Evolutionary conservation across 1,140 invertebrate species (phyloP).

Genomic region (Atta cephalotes): DNA sequence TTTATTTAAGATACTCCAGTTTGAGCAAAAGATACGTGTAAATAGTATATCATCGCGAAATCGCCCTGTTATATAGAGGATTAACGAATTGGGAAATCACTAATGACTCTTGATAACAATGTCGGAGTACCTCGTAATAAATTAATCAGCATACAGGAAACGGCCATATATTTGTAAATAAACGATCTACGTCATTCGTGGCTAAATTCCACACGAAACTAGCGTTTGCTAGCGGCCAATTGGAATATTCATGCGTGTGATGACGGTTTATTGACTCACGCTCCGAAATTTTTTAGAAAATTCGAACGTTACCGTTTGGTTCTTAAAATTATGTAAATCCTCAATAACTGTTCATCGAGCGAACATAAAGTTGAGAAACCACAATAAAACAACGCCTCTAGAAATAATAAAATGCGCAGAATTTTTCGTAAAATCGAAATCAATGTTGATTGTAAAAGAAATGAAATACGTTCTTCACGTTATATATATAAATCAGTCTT

Average conservation of each 20-base stretch:
- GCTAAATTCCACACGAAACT: not conserved
- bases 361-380: not conserved
- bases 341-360: constrained; percentile 51
- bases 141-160: constrained; percentile 46
- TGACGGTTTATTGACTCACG: not conserved
- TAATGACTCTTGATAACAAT: constrained; percentile 38
- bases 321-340: constrained; percentile 55
- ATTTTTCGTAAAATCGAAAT: not conserved
- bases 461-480: not conserved
- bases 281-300: not conserved
- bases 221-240: not conserved
- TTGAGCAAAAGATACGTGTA: not conserved
- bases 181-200: not conserved
- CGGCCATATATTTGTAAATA: constrained; percentile 20
- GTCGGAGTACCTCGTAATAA: not conserved
- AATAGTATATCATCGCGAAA: constrained; percentile 22
- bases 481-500: not conserved
- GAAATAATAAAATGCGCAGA: not conserved
- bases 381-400: constrained; percentile 12
- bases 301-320: not conserved
- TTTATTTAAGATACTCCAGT: not conserved
- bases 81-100: not conserved
- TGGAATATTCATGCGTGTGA: constrained; percentile 12
- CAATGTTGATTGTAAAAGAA: not conserved
- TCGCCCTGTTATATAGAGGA: not conserved